Evolutionary conservation across 1,140 invertebrate species (phyloP).

Genomic region (Drepana arcuata): DNA sequence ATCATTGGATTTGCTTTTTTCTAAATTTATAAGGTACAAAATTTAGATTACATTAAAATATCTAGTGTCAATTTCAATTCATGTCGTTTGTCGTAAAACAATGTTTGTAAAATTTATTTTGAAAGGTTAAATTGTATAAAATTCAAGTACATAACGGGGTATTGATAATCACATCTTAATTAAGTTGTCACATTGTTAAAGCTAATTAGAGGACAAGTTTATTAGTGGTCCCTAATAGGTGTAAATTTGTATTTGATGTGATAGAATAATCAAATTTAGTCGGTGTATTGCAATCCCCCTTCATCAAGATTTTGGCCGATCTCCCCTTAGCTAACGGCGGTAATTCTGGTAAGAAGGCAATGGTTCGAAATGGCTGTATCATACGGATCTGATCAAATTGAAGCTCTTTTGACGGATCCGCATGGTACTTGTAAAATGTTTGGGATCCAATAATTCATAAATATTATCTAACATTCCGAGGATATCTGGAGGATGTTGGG

Average conservation of each 20-base stretch:
- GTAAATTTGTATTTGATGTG: conserved; percentile 59
- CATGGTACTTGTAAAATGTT: conserved; percentile 5
- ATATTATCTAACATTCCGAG: no score
- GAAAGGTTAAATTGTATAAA: conserved; percentile 28
- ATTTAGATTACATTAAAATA: conserved; percentile 40
- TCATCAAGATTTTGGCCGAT: conserved; percentile 36
- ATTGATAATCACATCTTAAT: conserved; percentile 38
- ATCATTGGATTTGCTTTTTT: conserved; percentile 34
- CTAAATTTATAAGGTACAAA: conserved; percentile 49
- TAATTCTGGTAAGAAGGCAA: conserved; percentile 20
- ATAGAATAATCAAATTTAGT: conserved; percentile 46
- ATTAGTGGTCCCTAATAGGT: conserved; percentile 46
- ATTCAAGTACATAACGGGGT: conserved; percentile 30
- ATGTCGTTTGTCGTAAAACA: conserved; percentile 10
- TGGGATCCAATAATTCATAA: conserved; percentile 18
- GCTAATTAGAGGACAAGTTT: conserved; percentile 43
- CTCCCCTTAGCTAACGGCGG: conserved; percentile 32
- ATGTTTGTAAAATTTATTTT: background rate
- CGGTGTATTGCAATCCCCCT: conserved; percentile 47
- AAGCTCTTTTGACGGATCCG: conserved; percentile 3
- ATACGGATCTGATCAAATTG: conserved; percentile 7
- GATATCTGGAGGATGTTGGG: no score
- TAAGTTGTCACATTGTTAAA: conserved; percentile 57
- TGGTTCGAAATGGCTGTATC: conserved; percentile 9
- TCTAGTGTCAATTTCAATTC: conserved; percentile 36